Base-by-base conservation (phyloP, 1,140 invertebrate species). In the Chrysomallon squamiferum region DNA sequence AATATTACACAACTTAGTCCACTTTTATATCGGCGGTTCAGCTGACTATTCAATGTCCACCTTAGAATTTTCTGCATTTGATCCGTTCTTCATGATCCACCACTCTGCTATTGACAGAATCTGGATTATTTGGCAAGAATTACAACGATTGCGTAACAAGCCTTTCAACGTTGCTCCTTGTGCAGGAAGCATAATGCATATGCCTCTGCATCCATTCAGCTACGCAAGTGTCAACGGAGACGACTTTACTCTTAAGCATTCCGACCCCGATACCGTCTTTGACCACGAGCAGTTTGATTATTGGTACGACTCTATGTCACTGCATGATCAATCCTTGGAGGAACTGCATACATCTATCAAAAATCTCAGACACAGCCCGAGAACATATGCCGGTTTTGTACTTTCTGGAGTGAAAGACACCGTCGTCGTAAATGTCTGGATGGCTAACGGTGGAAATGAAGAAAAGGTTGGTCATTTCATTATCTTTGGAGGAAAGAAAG, bases 161-260 rank as follows among this genome's bases (percentile, higher is more conserved):
- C 71, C 71, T 20, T 73, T 66, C 64, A 69, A 73, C 50, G 15
- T 30, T 5, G 64, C 63, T 18, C 27, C 38, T 56, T 73, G 71
- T 63, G 71, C 59, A 5, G 54, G 59, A 13, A 43, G 49, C 2
- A 41, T 58, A 15, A n/a, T 71, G 32, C 27, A 59, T 9, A 29
- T 33, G 20, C 69, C 69, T 20, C 38, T 71, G 49, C 59, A 66
- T 30, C 69, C 69, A 4, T 70, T 70, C 56, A 35, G 11, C 32
- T 70, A 61, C 54, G 41, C 29, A 29, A 30, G 20, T 20, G 25
- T 32, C 18, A 71, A 71, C 60, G 13, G 18, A 32, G 62, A 71
- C 27, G 59, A 62, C 29, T 41, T 66, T 33, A 66, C 65, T 6
- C 57, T 57, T 9, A n/a, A n/a, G n/a, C 59, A 66, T 47, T 50